Base-by-base conservation (phyloP, 2,113 vertebrate species). In the Pogonocichla stellata region DNA sequence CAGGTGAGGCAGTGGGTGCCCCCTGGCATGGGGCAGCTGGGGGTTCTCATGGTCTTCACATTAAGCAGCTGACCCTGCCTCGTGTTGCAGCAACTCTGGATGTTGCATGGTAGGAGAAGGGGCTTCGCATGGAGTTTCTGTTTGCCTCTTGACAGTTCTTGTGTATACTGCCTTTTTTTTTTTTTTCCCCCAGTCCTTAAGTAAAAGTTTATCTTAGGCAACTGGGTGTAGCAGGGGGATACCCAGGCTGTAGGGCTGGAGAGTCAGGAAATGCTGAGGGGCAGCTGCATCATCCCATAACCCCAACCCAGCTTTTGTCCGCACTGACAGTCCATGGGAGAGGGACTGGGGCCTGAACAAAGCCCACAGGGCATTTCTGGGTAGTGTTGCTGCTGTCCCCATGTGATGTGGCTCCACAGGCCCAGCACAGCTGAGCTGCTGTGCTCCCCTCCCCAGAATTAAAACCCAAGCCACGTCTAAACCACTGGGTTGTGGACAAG, bases 1-100 rank as follows among this genome's bases (percentile, higher is more conserved):
- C 57, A 60, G 43, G 23, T 19, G 8, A 18, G 43, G 29, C 33
- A 34, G 34, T 19, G 80, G 34, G 34, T 71, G 22, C 28, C 50
- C 29, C 61, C 78, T 3, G 3, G 40, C 5, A 1, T 10, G n/a
- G 58, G 40, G 25, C 54, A 50, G 19, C 13, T 0, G 0, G 14
- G 48, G 11, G 3, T 28, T 31, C 42, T 50, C 50, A 12, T 47
- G 38, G 29, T 57, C 24, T 47, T 50, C 4, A 1, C 25, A 3
- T 54, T 6, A 45, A 50, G 26, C 3, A 2, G 1, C 34, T 31
- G 67, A 33, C 61, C 34, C 53, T 84, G 45, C 64, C 22, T 0
- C 0, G 19, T 6, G 2, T 40, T 45, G 33, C 5, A 10, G 40
- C 58, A 80, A 1, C 23, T 58, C 43, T 56, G 23, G 36, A 23